Base-by-base conservation (phyloP, 2,113 vertebrate species). In the Pelodiscus sinensis region DNA sequence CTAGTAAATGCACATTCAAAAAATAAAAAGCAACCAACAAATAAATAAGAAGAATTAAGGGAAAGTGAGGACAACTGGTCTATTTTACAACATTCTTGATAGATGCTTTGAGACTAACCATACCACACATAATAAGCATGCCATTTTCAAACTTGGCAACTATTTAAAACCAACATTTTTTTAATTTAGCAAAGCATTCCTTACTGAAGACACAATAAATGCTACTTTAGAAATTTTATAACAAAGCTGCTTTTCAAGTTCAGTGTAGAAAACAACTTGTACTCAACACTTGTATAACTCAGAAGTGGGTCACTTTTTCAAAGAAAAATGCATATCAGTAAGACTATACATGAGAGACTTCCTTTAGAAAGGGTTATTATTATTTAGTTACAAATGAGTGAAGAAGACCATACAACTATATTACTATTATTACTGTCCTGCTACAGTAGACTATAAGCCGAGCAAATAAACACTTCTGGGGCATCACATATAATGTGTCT, bases 61-160 rank as follows among this genome's bases (percentile, higher is more conserved):
- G 9, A 38, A 58, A 58, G 80, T 18, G 14, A 8, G 79, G 79
- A 57, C 13, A 38, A 14, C 31, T 4, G n/a, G 25, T 10, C 38
- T 1, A 24, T 2, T 62, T 1, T 27, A 35, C 44, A 8, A 0
- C 18, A 55, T 11, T 24, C 83, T 31, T 35, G 0, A 71, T 52
- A 29, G 2, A 12, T 3, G 25, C 0, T 38, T 25, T 25, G 81
- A 29, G 14, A 13, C 22, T 7, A 51, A 1, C 0, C 3, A 18
- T 68, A n/a, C 31, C 25, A 57, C 58, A 44, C 9, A 51, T 75
- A 0, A 51, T 24, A 80, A 7, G 21, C 19, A 29, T 38, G 44
- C 62, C 27, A 6, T 3, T 21, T 44, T 12, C 58, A 79, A 86
- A 52, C 14, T 0, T 6, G 0, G 24, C 0, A 51, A 38, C 54